Base-by-base conservation (phyloP, 2,888 invertebrate genomes). In the Aleiodes leptofemur region DNA sequence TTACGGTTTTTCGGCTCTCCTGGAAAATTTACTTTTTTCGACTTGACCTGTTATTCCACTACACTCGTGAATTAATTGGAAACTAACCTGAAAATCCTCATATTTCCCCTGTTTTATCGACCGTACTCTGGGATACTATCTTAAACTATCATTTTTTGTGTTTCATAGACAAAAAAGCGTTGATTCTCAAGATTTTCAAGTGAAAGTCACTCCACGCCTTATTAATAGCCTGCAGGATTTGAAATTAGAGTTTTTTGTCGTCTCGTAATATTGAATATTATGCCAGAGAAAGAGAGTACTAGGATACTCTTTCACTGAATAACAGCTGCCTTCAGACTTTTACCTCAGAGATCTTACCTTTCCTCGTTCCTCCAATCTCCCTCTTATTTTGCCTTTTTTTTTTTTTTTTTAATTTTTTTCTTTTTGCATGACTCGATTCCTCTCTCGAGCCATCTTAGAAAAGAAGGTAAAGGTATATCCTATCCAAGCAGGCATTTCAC, bases 341-440 rank as follows among this genome's bases (percentile, higher is more conserved):
- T 61, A 61, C 43, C 43, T 61, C 14, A 38, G 61, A 43, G 23
- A 23, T 23, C 23, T 61, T 38, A 11, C 34, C 55, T 61, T 31
- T 34, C 38, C 23, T 34, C 59, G 59, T 61, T 16, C 43, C 38
- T 61, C 61, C 38, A 61, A 61, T 61, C 43, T 61, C n/a, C 61
- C 14, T 43, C 34, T 38, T 64, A 64, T 64, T 64, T 43, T 43
- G 13, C 43, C 64, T 64, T 48, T 16, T 64, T 23, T 23, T 23
- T 23, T 48, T 64, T 48, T 16, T 64, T 23, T 23, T 23, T 23
- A 23, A 23, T 1, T 23, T 23, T 23, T 23, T 23, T 23, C 2
- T 23, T 23, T 64, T 48, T 64, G 64, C 64, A 64, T 64, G 64
- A 64, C 64, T 64, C 48, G 43, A 64, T 64, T 11, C 23, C 23